Conservation (phyloP, 2,113 vertebrate genomes). For the Ellobius talpinus region DNA sequence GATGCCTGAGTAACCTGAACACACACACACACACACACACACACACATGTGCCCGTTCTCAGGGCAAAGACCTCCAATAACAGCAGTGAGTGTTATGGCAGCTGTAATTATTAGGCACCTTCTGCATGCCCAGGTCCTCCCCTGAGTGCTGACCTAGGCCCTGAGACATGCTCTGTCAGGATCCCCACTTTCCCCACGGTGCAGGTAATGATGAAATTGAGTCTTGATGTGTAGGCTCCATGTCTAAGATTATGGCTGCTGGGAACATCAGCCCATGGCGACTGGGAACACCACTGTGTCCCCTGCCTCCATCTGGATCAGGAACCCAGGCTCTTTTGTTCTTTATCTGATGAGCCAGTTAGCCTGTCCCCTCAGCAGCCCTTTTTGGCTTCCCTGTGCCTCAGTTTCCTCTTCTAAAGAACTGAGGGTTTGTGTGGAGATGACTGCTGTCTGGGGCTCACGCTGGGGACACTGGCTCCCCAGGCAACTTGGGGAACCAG, state of each 20-base stretch:
- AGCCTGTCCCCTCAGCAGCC: neutral
- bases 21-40: too few species aligned
- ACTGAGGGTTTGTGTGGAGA: rapidly evolving
- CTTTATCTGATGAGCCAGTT: neutral
- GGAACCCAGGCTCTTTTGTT: neutral
- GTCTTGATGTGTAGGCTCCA: rapidly evolving
- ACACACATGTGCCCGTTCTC: neutral
- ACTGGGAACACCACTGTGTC: neutral
- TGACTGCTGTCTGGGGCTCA: neutral
- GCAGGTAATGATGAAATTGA: neutral
- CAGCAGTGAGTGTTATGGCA: neutral
- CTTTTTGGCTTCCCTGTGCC: neutral
- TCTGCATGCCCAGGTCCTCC: neutral
- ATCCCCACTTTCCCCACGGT: neutral
- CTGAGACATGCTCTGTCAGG: neutral
- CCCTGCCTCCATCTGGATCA: rapidly evolving
- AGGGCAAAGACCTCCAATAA: neutral
- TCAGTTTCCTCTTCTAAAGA: neutral
- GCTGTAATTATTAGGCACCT: rapidly evolving
- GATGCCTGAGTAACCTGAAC: neutral
- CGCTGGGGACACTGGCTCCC: neutral
- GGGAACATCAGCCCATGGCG: rapidly evolving
- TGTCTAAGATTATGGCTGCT: neutral
- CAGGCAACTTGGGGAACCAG: neutral
- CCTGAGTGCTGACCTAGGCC: neutral